These are phyloP conservation scores for Armadillidium nasatum DNA, from an alignment of 1,140 invertebrate species.

Conservation along the genomic window DNA sequence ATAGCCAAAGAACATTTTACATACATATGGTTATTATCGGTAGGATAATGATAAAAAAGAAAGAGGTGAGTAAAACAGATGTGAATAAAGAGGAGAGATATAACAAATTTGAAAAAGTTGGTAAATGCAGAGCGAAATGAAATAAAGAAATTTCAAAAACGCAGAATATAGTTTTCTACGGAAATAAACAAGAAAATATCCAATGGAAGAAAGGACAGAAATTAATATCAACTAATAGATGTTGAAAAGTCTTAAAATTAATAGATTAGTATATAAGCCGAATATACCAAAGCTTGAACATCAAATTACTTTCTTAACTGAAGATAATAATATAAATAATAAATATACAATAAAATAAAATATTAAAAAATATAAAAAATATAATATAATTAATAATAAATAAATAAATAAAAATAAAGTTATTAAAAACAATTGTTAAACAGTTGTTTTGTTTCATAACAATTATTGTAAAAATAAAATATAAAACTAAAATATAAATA, in stretches of 20 bases:
- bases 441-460: no score
- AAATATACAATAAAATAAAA: background rate
- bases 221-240: no score
- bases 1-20: no score
- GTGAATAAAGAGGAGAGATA: background rate
- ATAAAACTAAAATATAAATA: no score
- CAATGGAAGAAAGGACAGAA: background rate
- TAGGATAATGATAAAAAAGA: background rate
- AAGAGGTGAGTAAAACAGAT: background rate
- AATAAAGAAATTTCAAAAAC: background rate
- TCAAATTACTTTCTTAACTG: background rate
- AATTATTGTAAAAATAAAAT: no score
- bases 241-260: background rate
- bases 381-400: no score
- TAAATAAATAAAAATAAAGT: no score
- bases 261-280: background rate
- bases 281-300: background rate
- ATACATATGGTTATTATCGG: background rate
- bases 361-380: background rate
- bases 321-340: background rate
- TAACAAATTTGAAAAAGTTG: background rate
- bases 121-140: background rate
- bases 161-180: background rate
- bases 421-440: no score
- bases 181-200: background rate